phyloP scores from a whole-genome alignment of 2,797 vertebrate species.

The Sparidentex hasta region DNA sequence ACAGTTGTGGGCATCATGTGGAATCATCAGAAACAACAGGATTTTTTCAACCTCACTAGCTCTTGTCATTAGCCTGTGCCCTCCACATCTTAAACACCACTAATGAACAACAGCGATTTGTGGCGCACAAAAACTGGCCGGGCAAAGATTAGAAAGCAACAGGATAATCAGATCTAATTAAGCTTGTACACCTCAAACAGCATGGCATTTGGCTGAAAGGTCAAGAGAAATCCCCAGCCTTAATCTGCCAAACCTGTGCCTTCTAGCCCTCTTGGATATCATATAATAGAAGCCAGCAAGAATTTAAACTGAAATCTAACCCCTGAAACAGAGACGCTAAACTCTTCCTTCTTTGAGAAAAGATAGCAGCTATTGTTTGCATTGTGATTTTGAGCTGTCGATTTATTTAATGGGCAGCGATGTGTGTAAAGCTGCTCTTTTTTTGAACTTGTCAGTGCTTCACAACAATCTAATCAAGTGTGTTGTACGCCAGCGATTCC shows the following conservation, averaged over 20 bases:
- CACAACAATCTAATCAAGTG: constrained; percentile 4
- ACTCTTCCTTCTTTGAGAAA: constrained; percentile 16
- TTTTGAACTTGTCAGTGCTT: constrained; percentile 8
- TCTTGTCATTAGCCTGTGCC: constrained; percentile 80
- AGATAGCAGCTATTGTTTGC: constrained; percentile 1
- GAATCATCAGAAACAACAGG: constrained; percentile 54
- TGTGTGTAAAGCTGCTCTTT: constrained; percentile 12
- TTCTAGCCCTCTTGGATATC: constrained; percentile 49
- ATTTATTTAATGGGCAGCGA: constrained; percentile 17
- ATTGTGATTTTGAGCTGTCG: constrained; percentile 13
- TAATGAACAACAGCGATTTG: constrained; percentile 76
- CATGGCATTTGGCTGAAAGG: constrained; percentile 85
- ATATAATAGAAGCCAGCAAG: constrained; percentile 26
- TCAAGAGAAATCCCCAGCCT: constrained; percentile 83
- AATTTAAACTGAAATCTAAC: constrained; percentile 32
- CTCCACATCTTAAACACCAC: constrained; percentile 79
- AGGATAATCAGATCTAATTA: constrained; percentile 80
- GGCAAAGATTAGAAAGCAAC: constrained; percentile 69
- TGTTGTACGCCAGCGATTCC: neutral
- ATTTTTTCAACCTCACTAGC: constrained; percentile 55
- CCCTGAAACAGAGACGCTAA: constrained; percentile 4
- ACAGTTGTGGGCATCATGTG: constrained; percentile 68
- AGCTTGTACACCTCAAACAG: constrained; percentile 77
- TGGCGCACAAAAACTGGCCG: constrained; percentile 24
- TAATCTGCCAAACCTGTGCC: constrained; percentile 79